Conservation (phyloP, 2,888 invertebrate genomes). For the Troides aeacus region DNA sequence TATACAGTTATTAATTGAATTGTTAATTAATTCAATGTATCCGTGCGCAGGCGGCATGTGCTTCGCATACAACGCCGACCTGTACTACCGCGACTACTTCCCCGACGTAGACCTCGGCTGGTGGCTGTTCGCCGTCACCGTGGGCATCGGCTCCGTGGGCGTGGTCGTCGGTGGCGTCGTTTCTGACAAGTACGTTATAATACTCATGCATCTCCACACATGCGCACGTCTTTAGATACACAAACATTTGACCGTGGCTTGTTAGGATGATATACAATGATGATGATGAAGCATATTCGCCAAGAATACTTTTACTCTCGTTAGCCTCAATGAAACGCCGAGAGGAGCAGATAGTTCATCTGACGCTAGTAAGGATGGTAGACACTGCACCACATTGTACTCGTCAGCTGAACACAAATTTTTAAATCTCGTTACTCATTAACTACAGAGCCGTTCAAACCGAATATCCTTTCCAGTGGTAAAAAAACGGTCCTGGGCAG, state of each 20-base stretch:
- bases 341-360: too few relatives aligned
- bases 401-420: too few relatives aligned
- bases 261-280: neutral
- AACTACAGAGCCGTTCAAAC: too few relatives aligned
- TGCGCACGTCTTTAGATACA: neutral
- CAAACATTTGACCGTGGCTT: neutral
- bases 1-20: too few relatives aligned
- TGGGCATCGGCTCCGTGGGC: slow-evolving; percentile 90
- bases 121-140: slow-evolving; percentile 94
- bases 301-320: too few relatives aligned
- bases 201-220: neutral
- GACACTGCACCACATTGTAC: too few relatives aligned
- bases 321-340: too few relatives aligned
- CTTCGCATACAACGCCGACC: slow-evolving; percentile 94
- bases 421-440: too few relatives aligned
- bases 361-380: too few relatives aligned
- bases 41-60: slow-evolving; percentile 87
- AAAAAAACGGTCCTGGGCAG: neutral
- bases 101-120: slow-evolving; percentile 94
- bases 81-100: slow-evolving; percentile 93
- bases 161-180: slow-evolving; percentile 86
- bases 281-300: too few relatives aligned
- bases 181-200: slow-evolving; percentile 84
- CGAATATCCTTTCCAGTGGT: too few relatives aligned
- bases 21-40: neutral